Evolutionary conservation across 2,888 invertebrate species (phyloP).

Genomic region (Lycaena phlaeas): DNA sequence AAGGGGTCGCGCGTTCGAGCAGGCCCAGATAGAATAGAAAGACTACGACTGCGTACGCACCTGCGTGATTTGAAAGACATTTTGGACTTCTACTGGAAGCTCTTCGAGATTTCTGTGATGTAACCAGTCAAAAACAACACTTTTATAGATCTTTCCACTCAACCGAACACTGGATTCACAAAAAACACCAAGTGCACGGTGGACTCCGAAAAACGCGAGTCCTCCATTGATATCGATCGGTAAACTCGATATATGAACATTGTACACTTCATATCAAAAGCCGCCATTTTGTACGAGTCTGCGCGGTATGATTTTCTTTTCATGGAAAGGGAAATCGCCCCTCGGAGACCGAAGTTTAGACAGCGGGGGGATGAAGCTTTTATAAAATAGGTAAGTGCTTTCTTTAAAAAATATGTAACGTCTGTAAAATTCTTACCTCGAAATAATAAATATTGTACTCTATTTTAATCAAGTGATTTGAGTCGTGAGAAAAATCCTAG

Average conservation of each 20-base stretch:
- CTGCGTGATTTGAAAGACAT: slow-evolving; percentile 82
- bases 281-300: slow-evolving; percentile 81
- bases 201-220: slow-evolving; percentile 63
- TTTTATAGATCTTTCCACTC: slow-evolving; percentile 59
- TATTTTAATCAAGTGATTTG: slow-evolving; percentile 26
- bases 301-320: slow-evolving; percentile 71
- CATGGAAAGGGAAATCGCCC: slow-evolving; percentile 68
- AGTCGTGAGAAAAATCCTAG: slow-evolving; percentile 51
- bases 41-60: slow-evolving; percentile 97
- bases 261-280: slow-evolving; percentile 66
- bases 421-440: slow-evolving; percentile 42
- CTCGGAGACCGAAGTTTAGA: slow-evolving; percentile 35
- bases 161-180: slow-evolving; percentile 52
- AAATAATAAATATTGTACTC: slow-evolving; percentile 23
- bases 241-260: slow-evolving; percentile 59
- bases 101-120: slow-evolving; percentile 61
- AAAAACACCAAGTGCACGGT: slow-evolving; percentile 53
- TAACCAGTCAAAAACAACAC: slow-evolving; percentile 64
- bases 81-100: slow-evolving; percentile 59
- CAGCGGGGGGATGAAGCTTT: slow-evolving; percentile 55
- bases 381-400: slow-evolving; percentile 31
- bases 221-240: slow-evolving; percentile 79
- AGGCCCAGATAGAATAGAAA: slow-evolving; percentile 89
- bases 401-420: slow-evolving; percentile 21
- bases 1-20: slow-evolving; percentile 80